A percentile compares a stretch with the other conserved stretches of the same genome.
phyloP scores from a whole-genome alignment of 2,888 invertebrate species.

The Sabatieria punctata region DNA sequence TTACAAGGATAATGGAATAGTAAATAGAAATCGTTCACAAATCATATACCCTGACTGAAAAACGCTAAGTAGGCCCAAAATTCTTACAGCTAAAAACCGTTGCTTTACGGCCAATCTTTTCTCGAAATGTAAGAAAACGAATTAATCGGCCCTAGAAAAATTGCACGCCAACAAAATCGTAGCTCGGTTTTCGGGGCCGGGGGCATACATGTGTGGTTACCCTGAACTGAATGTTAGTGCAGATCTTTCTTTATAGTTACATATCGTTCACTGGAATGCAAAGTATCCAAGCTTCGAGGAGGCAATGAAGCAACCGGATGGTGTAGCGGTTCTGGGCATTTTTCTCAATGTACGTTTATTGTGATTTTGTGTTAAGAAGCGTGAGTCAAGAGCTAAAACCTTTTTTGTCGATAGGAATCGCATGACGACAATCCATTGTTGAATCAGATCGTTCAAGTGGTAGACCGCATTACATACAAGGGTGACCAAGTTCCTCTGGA shows the following conservation, averaged over 20 bases:
- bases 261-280: slow-evolving; percentile 26
- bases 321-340: slow-evolving; percentile 24
- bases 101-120: too few relatives aligned
- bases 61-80: too few relatives aligned
- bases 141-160: too few relatives aligned
- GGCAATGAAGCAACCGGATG: slow-evolving; percentile 27
- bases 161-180: too few relatives aligned
- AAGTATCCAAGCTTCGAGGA: slow-evolving; percentile 25
- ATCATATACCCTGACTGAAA: too few relatives aligned
- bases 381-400: background rate
- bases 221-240: too few relatives aligned
- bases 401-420: slow-evolving; percentile 17
- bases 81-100: too few relatives aligned
- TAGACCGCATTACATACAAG: slow-evolving; percentile 21
- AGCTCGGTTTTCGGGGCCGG: too few relatives aligned
- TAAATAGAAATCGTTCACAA: too few relatives aligned
- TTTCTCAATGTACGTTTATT: slow-evolving; percentile 22
- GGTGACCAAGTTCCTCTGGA: slow-evolving; percentile 15
- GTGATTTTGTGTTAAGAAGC: background rate
- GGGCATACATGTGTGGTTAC: too few relatives aligned
- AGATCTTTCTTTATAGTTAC: slow-evolving; percentile 17
- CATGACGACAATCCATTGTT: slow-evolving; percentile 26
- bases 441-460: slow-evolving; percentile 18
- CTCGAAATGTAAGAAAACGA: too few relatives aligned
- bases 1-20: too few relatives aligned